Percentiles rank a stretch among this genome's conserved stretches.
These are phyloP conservation scores for Yponomeuta plumbellus DNA, from an alignment of 2,888 invertebrate genomes.

Conservation along the genomic window DNA sequence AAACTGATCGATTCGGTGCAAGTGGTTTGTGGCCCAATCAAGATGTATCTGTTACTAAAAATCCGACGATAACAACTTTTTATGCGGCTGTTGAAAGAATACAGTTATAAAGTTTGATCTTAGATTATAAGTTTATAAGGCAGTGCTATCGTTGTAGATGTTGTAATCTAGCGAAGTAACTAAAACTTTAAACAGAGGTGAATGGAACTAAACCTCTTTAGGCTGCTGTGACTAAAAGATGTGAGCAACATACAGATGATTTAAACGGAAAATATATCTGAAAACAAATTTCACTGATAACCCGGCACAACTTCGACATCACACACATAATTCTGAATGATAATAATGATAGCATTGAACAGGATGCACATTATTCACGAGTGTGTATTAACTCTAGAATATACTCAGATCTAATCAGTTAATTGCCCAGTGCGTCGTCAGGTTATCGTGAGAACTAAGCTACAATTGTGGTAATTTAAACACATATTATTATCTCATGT, in stretches of 20 bases:
- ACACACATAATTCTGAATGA: neutral
- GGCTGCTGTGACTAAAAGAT: too few relatives aligned
- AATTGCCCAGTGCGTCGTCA: neutral
- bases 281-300: neutral
- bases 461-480: neutral
- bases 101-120: neutral
- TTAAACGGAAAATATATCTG: too few relatives aligned
- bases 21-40: neutral
- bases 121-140: neutral
- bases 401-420: neutral
- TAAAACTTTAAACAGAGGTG: too few relatives aligned
- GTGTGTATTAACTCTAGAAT: neutral
- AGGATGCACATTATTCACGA: neutral
- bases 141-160: too few relatives aligned
- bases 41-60: neutral
- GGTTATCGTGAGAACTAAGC: neutral
- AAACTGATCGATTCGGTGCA: neutral
- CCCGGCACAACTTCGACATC: neutral
- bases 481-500: neutral
- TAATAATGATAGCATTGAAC: neutral
- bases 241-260: too few relatives aligned
- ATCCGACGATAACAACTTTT: neutral
- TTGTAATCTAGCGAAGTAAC: too few relatives aligned
- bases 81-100: neutral
- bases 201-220: too few relatives aligned